A percentile compares a stretch with the other conserved stretches of the same genome.
Conservation (phyloP, 2,888 invertebrate genomes). For the Mystacides longicornis region DNA sequence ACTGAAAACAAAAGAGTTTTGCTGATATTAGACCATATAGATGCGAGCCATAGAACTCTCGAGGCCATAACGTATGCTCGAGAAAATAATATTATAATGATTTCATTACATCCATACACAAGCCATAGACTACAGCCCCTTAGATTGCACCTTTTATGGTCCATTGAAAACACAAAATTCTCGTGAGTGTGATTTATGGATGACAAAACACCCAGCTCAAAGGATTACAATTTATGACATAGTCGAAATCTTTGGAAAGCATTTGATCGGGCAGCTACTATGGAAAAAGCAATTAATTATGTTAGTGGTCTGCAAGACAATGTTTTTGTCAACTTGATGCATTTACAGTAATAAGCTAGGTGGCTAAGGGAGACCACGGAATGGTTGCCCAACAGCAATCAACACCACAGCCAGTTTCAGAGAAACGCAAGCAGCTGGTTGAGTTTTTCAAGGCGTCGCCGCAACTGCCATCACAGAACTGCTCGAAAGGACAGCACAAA, state of each 20-base stretch:
- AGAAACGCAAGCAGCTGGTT: constrained; percentile 1
- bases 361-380: constrained; percentile 3
- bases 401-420: neutral
- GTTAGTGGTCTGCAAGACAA: constrained; percentile 3
- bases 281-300: neutral
- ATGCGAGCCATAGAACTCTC: too few relatives aligned
- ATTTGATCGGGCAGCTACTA: neutral
- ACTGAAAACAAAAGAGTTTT: too few relatives aligned
- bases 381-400: constrained; percentile 1
- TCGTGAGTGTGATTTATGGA: too few relatives aligned
- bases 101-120: too few relatives aligned
- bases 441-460: neutral
- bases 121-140: too few relatives aligned
- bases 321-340: neutral
- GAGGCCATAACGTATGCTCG: too few relatives aligned
- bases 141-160: too few relatives aligned
- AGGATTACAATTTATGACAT: neutral
- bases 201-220: neutral
- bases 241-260: too few relatives aligned
- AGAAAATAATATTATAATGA: too few relatives aligned
- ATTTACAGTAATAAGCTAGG: constrained; percentile 1
- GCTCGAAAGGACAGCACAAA: constrained; percentile 1
- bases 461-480: neutral
- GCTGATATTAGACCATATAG: too few relatives aligned
- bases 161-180: too few relatives aligned